A percentile compares a stretch with the other conserved stretches of the same genome.
phyloP scores from a whole-genome alignment of 2,797 vertebrate genomes.

The Hapalemur alaotrensis region DNA sequence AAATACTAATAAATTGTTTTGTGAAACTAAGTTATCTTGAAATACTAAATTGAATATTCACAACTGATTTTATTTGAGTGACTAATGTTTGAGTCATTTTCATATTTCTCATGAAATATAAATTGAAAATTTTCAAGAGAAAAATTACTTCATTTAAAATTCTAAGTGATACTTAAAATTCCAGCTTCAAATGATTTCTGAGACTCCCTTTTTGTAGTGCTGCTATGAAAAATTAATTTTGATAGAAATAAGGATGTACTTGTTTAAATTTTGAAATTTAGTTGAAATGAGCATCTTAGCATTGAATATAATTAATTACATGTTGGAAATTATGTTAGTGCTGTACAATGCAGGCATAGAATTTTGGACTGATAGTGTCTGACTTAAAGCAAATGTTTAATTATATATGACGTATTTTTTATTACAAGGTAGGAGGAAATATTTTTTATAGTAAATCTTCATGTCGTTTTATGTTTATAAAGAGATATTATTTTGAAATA shows the following conservation, averaged over 20 bases:
- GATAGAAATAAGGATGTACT: not conserved
- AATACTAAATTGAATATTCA: constrained; percentile 44
- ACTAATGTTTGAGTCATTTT: constrained; percentile 38
- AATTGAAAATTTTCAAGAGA: constrained; percentile 36
- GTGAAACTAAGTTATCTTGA: constrained; percentile 44
- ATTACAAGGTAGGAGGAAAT: not conserved
- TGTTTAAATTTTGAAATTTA: constrained; percentile 52
- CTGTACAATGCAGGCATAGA: not conserved
- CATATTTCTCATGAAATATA: constrained; percentile 36
- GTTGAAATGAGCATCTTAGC: constrained; percentile 33
- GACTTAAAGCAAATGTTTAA: constrained; percentile 11
- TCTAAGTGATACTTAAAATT: constrained; percentile 38
- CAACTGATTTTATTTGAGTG: constrained; percentile 49
- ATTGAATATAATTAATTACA: constrained; percentile 43
- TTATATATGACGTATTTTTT: constrained; percentile 33
- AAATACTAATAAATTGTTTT: constrained; percentile 51
- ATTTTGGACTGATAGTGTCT: constrained; percentile 24
- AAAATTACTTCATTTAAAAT: constrained; percentile 33
- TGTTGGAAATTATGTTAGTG: constrained; percentile 45
- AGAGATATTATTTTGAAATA: constrained; percentile 29
- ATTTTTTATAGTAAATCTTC: not conserved
- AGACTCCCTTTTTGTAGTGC: constrained; percentile 42
- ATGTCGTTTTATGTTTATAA: constrained; percentile 19
- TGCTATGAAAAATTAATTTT: constrained; percentile 57
- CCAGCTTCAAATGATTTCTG: constrained; percentile 52